Percentiles rank a stretch among this genome's conserved stretches.
phyloP scores from a whole-genome alignment of 2,888 invertebrate genomes.

The Carpatolechia fugitivella region DNA sequence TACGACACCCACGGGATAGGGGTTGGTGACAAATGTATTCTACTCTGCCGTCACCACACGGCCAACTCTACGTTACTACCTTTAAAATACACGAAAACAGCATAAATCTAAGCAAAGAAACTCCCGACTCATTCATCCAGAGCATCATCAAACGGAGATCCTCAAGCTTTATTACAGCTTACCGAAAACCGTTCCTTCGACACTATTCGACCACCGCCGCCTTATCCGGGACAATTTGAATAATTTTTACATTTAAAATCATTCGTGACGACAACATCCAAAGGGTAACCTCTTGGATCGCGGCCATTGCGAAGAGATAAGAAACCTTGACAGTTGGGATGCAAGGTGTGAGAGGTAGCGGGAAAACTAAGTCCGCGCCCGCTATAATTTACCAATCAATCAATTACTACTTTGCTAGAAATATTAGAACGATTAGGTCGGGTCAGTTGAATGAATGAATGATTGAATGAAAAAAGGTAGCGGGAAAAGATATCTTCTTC shows the following conservation, averaged over 20 bases:
- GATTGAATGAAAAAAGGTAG: no score
- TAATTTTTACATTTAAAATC: constrained; percentile 80
- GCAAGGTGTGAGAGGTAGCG: constrained; percentile 22
- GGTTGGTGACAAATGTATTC: no score
- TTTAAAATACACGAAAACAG: neutral
- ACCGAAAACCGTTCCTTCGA: constrained; percentile 57
- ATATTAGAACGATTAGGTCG: no score
- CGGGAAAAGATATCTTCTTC: no score
- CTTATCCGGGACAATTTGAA: constrained; percentile 72
- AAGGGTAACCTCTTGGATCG: constrained; percentile 77
- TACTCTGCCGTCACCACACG: no score
- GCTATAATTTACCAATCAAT: no score
- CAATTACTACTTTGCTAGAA: no score
- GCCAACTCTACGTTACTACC: no score
- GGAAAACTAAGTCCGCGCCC: no score
- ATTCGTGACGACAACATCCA: constrained; percentile 77
- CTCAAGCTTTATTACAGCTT: constrained; percentile 24
- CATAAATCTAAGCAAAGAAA: neutral
- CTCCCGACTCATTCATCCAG: neutral
- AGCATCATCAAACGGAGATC: neutral
- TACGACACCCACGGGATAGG: no score
- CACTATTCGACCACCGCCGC: constrained; percentile 62
- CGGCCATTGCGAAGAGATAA: constrained; percentile 75
- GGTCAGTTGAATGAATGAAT: no score
- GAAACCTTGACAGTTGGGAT: constrained; percentile 44